Percentiles rank a stretch among this genome's conserved stretches.
These are phyloP conservation scores for Chloebia gouldiae DNA, from an alignment of 2,113 vertebrate species.

Conservation along the genomic window DNA sequence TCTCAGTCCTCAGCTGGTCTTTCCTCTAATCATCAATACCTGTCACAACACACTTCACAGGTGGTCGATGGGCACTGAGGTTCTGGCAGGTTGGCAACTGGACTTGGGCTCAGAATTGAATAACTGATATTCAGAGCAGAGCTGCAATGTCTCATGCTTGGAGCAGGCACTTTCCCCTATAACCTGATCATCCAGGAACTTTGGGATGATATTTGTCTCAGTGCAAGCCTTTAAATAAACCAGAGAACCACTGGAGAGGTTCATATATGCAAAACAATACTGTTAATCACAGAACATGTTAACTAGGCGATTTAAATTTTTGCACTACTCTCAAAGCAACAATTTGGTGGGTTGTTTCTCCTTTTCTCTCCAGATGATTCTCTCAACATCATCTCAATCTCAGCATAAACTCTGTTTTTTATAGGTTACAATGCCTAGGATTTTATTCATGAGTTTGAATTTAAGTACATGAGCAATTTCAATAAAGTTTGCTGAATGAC, in stretches of 20 bases:
- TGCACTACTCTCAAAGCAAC: background rate
- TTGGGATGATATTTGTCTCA: background rate
- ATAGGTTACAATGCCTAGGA: background rate
- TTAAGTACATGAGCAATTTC: background rate
- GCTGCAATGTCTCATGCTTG: background rate
- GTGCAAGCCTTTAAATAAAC: background rate
- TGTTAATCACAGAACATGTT: background rate
- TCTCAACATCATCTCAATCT: background rate
- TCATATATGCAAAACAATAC: background rate
- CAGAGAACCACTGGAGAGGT: conserved; percentile 6
- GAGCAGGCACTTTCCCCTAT: background rate
- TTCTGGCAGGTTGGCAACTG: background rate
- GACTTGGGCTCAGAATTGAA: background rate
- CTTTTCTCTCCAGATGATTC: background rate
- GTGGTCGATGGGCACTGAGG: conserved; percentile 5
- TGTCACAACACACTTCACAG: conserved; percentile 2
- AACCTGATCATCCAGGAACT: background rate
- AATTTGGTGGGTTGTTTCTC: background rate
- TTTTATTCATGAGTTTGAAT: background rate
- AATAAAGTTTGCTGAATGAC: background rate
- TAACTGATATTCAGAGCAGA: conserved; percentile 47
- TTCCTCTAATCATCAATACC: conserved; percentile 15
- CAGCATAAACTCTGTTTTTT: background rate
- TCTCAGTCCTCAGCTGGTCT: background rate
- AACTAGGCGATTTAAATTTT: conserved; percentile 21